Base-by-base conservation (phyloP, 2,888 invertebrate genomes). In the Euspilapteryx auroguttella region DNA sequence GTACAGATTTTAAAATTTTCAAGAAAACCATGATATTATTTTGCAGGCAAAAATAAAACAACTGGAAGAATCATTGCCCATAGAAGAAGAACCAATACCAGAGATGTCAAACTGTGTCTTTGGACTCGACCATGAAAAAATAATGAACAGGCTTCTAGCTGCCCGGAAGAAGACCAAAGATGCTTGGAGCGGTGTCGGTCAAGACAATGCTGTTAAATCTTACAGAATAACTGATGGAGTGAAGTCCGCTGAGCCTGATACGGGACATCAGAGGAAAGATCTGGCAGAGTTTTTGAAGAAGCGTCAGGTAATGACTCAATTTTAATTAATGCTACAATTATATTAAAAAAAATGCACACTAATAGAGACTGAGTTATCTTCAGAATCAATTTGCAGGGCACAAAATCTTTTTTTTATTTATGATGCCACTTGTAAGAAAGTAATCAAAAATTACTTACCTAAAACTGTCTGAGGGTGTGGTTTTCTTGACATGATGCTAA, bases 81-180 rank as follows among this genome's bases (percentile, higher is more conserved):
- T 54, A 17, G 47, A 49, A 25, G 66, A 78, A 22, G 59, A 77
- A 5, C 54, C 66, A 4, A 40, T 86, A 34, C 87, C 88, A 2
- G 61, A 77, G 34, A 90, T 90, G 88, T 80, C 82, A 1, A 79
- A 87, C 36, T 81, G 83, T 53, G 80, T 88, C 3, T 78, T 83
- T 21, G 87, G 86, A 1, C 55, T 91, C 25, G 79, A 89, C 51
- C 86, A 86, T 42, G 56, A 62, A 1, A 64, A 59, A 31, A 85
- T 89, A 24, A 79, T 88, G 79, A 68, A 61, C 21, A 62, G 77
- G 28, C 63, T 82, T 1, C 30, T 73, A 7, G 62, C 61, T 0
- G 75, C 79, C 13, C 63, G 79, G 44, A 77, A 75, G 28, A 79
- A 69, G 41, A 76, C 66, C 1, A 68, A 59, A 32, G 69, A 78